Base-by-base conservation (phyloP, 2,888 invertebrate genomes). In the Heliconius ismenius region DNA sequence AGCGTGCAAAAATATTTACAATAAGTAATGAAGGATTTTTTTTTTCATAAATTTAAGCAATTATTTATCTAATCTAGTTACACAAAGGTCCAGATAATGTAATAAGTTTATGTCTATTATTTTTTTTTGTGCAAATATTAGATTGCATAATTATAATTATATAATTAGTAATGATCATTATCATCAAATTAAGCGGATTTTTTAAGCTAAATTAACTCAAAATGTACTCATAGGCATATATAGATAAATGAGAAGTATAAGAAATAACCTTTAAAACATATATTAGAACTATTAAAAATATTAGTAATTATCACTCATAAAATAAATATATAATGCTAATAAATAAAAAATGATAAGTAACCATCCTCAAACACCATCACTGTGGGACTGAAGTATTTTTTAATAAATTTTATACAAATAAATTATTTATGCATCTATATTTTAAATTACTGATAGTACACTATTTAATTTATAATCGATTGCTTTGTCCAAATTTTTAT, bases 1-100 rank as follows among this genome's bases (percentile, higher is more conserved):
- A 24, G 24, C 13, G 15, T 24, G 24, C 26, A 26, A 62, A 15
- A 3, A 21, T 18, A 18, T 18, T 18, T 49, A 49, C 0, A 18
- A 49, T 18, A 6, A 15, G 13, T 43, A 6, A 49, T 49, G 49
- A 21, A 21, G n/a, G n/a, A 21, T 58, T 26, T n/a, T 43, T 13
- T 24, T n/a, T 43, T 24, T 39, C 1, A 24, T 24, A 43, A 43
- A 67, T 67, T 67, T 67, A 67, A 67, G 24, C 15, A 43, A 43
- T 43, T 15, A 39, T 39, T 65, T 39, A 67, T 67, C 24, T 67
- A 67, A 43, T 67, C 39, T 67, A 67, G 67, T 67, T 65, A 67
- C 67, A 67, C 39, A 67, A 67, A 43, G 67, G 67, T 67, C 67
- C 67, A 67, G 67, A 67, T 67, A 67, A 67, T 67, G 43, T 39